Conservation (phyloP, 2,113 vertebrate genomes). For the Dasyurus viverrinus region DNA sequence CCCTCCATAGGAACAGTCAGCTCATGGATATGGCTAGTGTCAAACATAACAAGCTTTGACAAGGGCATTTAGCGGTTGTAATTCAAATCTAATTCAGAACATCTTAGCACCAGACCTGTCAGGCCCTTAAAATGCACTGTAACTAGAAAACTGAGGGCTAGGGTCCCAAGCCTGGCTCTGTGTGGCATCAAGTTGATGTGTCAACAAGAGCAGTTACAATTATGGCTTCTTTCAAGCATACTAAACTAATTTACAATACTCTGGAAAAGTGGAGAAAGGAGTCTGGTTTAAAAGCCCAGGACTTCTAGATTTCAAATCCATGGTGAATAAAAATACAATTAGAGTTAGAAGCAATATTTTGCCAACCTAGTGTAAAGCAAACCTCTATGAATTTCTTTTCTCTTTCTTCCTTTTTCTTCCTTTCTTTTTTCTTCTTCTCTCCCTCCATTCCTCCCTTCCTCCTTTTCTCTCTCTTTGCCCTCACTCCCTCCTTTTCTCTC, state of each 20-base stretch:
- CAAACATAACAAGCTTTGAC: constrained; percentile 97
- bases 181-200: constrained; percentile 94
- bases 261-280: constrained; percentile 86
- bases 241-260: constrained; percentile 91
- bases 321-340: constrained; percentile 74
- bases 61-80: constrained; percentile 99
- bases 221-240: constrained; percentile 91
- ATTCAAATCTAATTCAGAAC: constrained; percentile 99
- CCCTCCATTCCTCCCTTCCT: too few relatives aligned
- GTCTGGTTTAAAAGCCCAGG: constrained; percentile 75
- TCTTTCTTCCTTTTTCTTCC: constrained; percentile 37
- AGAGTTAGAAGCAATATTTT: constrained; percentile 53
- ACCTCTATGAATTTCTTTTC: constrained; percentile 47
- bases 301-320: constrained; percentile 77
- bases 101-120: constrained; percentile 99
- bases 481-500: too few relatives aligned
- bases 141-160: constrained; percentile 87
- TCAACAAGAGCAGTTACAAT: constrained; percentile 93
- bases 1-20: constrained; percentile 90
- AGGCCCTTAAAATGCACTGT: constrained; percentile 94
- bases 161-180: constrained; percentile 90
- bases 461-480: too few relatives aligned
- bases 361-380: background rate
- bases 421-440: too few relatives aligned
- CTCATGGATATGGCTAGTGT: constrained; percentile 93